Conservation (phyloP, 2,797 vertebrate species). For the Neostethus bicornis region DNA sequence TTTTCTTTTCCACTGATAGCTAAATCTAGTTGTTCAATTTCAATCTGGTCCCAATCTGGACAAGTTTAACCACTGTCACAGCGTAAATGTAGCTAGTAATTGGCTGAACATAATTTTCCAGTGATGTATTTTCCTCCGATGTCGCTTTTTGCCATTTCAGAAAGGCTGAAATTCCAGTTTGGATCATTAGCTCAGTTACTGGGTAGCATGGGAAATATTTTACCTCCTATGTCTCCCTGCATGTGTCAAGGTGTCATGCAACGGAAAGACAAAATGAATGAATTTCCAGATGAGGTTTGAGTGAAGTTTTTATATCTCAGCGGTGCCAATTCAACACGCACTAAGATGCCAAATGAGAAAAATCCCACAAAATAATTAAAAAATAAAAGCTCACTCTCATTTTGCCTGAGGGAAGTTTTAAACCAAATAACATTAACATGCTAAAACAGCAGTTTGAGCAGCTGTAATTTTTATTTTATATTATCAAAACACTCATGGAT, state of each 20-base stretch:
- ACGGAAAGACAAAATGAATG: constrained; percentile 42
- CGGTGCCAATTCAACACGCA: constrained; percentile 23
- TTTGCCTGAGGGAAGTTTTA: background rate
- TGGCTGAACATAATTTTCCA: background rate
- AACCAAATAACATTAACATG: too few species aligned
- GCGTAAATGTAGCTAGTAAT: constrained; percentile 11
- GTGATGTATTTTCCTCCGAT: constrained; percentile 6
- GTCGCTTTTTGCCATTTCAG: constrained; percentile 10
- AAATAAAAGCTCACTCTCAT: background rate
- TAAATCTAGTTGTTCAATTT: background rate
- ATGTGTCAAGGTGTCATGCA: constrained; percentile 33
- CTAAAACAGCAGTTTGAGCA: too few species aligned
- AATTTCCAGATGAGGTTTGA: constrained; percentile 40
- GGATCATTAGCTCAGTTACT: constrained; percentile 51
- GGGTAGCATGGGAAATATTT: constrained; percentile 55
- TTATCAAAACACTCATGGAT: too few species aligned
- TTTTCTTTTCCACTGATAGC: constrained; percentile 5
- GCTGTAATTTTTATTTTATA: too few species aligned
- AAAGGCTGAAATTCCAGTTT: constrained; percentile 31
- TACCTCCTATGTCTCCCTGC: constrained; percentile 45
- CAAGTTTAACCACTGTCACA: constrained; percentile 7
- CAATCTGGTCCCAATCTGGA: constrained; percentile 10
- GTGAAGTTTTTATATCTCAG: constrained; percentile 35
- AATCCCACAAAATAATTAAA: constrained; percentile 8
- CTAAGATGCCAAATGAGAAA: constrained; percentile 9